Percentiles rank a stretch among this genome's conserved stretches.
phyloP scores from a whole-genome alignment of 2,797 vertebrate genomes.

The Erpetoichthys calabaricus region DNA sequence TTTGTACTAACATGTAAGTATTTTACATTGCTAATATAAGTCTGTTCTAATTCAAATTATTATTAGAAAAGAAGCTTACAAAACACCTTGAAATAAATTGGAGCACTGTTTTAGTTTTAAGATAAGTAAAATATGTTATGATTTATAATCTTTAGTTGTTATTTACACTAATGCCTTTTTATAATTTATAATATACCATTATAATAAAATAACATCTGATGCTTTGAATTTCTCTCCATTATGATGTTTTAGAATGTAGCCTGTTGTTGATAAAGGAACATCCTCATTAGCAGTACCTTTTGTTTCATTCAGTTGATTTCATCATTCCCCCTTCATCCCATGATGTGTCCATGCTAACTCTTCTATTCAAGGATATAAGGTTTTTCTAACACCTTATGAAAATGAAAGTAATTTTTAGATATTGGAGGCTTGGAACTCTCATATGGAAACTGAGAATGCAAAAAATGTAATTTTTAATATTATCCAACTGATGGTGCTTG shows the following conservation, averaged over 20 bases:
- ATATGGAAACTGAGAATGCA: too few species aligned
- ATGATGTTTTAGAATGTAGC: slow-evolving; percentile 3
- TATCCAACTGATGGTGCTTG: slow-evolving; percentile 15
- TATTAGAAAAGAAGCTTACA: too few species aligned
- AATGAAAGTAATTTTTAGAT: slow-evolving; percentile 12
- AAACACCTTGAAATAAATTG: too few species aligned
- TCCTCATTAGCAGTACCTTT: slow-evolving; percentile 20
- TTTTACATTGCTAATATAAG: too few species aligned
- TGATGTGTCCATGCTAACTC: slow-evolving; percentile 32
- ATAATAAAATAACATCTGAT: not conserved
- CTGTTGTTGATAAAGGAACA: slow-evolving; percentile 1
- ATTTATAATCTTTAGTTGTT: too few species aligned
- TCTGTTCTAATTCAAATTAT: too few species aligned
- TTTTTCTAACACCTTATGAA: slow-evolving; percentile 31
- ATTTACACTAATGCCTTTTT: too few species aligned
- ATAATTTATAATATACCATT: too few species aligned
- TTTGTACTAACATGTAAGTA: too few species aligned
- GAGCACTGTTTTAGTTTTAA: too few species aligned
- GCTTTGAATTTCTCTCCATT: slow-evolving; percentile 5
- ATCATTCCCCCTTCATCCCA: slow-evolving; percentile 36
- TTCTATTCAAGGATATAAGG: slow-evolving; percentile 99
- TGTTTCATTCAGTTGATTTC: slow-evolving; percentile 28
- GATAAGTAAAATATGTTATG: too few species aligned
- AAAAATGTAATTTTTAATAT: slow-evolving; percentile 7
- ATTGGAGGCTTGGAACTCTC: too few species aligned